phyloP scores from a whole-genome alignment of 2,113 vertebrate genomes.

The Tachycineta bicolor region DNA sequence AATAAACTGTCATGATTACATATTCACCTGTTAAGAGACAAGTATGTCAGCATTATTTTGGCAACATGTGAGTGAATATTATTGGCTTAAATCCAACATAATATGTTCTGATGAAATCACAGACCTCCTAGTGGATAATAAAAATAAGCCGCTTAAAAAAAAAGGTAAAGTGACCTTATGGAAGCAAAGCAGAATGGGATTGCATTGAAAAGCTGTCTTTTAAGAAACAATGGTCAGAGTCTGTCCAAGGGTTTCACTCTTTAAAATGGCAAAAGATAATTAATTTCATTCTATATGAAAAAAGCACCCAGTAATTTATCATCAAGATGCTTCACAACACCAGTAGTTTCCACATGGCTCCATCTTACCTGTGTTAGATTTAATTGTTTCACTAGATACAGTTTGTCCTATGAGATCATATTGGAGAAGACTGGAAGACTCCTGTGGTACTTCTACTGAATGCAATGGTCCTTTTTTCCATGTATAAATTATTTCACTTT shows the following conservation, averaged over 20 bases:
- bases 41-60: conserved; percentile 42
- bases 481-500: conserved; percentile 96
- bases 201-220: background rate
- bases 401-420: conserved; percentile 97
- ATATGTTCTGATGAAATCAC: background rate
- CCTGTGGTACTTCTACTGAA: conserved; percentile 94
- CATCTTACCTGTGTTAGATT: conserved; percentile 93
- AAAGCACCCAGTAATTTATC: background rate
- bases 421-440: conserved; percentile 96
- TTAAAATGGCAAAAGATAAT: background rate
- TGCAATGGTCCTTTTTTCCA: conserved; percentile 97
- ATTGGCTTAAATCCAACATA: conserved; percentile 17
- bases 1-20: conserved; percentile 95
- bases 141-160: conserved; percentile 15
- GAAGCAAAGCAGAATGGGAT: background rate
- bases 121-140: background rate
- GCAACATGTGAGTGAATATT: conserved; percentile 1
- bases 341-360: background rate
- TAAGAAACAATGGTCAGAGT: background rate
- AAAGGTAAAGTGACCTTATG: background rate
- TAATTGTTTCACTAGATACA: conserved; percentile 94
- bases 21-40: conserved; percentile 90
- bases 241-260: background rate
- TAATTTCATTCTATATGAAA: background rate
- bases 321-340: background rate